Conservation (phyloP, 1,140 invertebrate species). For the Orussus abietinus region DNA sequence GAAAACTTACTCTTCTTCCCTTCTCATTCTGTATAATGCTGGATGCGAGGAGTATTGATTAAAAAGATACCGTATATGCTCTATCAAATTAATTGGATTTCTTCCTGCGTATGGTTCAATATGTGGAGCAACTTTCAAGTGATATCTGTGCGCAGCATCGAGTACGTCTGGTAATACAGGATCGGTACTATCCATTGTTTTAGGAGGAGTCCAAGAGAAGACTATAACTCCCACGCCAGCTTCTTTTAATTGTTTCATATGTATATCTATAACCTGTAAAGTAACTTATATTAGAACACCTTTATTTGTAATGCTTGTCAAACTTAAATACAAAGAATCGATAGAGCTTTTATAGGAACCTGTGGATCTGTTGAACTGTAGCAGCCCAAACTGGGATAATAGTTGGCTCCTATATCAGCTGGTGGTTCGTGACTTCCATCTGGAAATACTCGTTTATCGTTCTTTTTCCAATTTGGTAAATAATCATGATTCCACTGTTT, state of each 20-base stretch:
- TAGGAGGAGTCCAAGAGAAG: conserved; percentile 50
- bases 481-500: conserved; percentile 54
- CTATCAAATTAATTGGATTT: conserved; percentile 48
- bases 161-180: conserved; percentile 45
- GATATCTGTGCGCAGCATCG: conserved; percentile 44
- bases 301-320: neutral
- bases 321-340: neutral
- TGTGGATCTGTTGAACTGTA: conserved; percentile 52
- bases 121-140: conserved; percentile 51
- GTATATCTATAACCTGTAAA: conserved; percentile 43
- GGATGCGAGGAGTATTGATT: conserved; percentile 47
- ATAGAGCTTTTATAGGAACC: conserved; percentile 24
- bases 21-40: conserved; percentile 54
- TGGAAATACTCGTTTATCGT: conserved; percentile 45
- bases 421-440: conserved; percentile 48
- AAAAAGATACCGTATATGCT: conserved; percentile 45
- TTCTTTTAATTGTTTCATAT: conserved; percentile 50
- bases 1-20: conserved; percentile 38
- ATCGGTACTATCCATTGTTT: conserved; percentile 43
- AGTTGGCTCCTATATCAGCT: conserved; percentile 51
- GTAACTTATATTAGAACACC: too few species aligned
- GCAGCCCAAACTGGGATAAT: conserved; percentile 51
- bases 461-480: conserved; percentile 50
- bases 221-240: conserved; percentile 50
- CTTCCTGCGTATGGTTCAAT: conserved; percentile 50